These are phyloP conservation scores for Baryphthengus martii DNA, from an alignment of 2,113 vertebrate genomes.

Conservation along the genomic window DNA sequence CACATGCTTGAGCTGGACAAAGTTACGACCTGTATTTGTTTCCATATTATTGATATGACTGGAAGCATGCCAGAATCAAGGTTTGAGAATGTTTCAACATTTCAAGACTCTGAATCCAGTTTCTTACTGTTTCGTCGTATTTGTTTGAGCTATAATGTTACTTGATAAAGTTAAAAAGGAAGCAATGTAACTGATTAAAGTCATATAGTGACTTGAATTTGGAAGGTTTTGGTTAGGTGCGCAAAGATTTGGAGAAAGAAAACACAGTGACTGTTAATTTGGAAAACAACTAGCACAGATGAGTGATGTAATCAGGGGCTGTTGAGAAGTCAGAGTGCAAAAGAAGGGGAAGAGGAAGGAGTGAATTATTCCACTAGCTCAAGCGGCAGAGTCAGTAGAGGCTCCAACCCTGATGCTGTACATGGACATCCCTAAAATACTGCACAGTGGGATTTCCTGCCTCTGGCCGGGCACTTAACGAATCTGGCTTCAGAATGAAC, in stretches of 20 bases:
- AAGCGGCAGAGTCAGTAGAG: background rate
- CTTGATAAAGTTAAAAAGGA: background rate
- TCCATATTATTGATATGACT: background rate
- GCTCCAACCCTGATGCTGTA: background rate
- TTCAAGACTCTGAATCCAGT: background rate
- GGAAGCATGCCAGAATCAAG: background rate
- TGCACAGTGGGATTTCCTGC: background rate
- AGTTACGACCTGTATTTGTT: background rate
- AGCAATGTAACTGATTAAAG: background rate
- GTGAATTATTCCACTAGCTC: background rate
- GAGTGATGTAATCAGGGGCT: background rate
- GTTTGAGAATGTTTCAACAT: background rate
- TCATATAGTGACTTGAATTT: background rate
- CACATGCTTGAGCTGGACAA: background rate
- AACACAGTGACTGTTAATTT: background rate
- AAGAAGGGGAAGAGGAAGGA: background rate
- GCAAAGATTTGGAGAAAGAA: background rate
- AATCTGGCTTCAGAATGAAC: background rate
- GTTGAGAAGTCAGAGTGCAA: background rate
- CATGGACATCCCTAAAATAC: accelerated
- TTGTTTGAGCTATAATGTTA: background rate
- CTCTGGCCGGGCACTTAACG: background rate
- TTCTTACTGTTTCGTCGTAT: background rate
- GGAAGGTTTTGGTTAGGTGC: background rate
- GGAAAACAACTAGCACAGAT: background rate